Evolutionary conservation across 2,797 vertebrate genomes (phyloP), one percentile per base, ranked within the genome.

Genomic region (Phoeniculus purpureus): DNA sequence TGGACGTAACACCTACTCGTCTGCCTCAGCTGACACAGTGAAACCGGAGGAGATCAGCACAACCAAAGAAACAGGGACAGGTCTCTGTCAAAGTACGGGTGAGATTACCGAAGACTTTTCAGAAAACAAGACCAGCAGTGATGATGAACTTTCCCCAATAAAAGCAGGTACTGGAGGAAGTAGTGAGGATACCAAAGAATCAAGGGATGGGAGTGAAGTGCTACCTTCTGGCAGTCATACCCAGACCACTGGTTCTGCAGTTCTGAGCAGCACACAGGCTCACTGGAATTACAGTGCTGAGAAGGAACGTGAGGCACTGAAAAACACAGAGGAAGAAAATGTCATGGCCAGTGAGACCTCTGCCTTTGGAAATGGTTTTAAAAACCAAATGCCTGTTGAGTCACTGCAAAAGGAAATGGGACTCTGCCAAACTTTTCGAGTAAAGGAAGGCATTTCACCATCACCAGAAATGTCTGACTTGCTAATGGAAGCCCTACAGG

Each of bases 401-500:
- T 56, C 81, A 29, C 29, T 83, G 48, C 84, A n/a, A 60, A 81
- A 90, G 82, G 94, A 95, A 84, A 27, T 1, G 6, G 15, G 9
- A n/a, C 50, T 52, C 4, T 84, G 65, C 72, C 20, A 84, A 81
- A 80, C 77, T 81, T 67, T 75, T 51, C 90, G 81, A 55, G 64
- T 68, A 59, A 86, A 92, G 22, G 79, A 93, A 48, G 15, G 29
- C 45, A n/a, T 84, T 91, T 83, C 25, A 31, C 92, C 37, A 17
- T 73, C 16, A 27, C 50, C 93, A 61, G 89, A 93, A 74, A 43
- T 66, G 11, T 50, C 90, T 64, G 87, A 89, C 27, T 7, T 26
- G 1, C 32, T 91, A 51, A 32, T 77, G 40, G 83, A 95, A 79
- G 90, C 92, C 15, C 59, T 97, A 67, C 87, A 87, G 54, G 89